Evolutionary conservation across 2,797 vertebrate species (phyloP).

Genomic region (Sternotherus odoratus): DNA sequence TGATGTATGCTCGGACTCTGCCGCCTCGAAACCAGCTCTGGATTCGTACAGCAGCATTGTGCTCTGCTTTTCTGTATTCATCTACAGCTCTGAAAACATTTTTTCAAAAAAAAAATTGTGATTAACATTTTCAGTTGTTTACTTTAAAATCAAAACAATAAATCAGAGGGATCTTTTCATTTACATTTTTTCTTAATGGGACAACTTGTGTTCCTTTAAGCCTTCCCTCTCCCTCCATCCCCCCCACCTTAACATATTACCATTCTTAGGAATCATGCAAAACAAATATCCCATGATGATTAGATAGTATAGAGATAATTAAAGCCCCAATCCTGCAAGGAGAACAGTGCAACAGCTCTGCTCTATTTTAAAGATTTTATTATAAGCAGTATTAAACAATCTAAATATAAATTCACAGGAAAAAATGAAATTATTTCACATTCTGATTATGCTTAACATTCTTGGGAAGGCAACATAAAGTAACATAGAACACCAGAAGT

Average conservation of each 20-base stretch:
- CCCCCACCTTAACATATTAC: background rate
- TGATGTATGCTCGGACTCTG: slow-evolving; percentile 85
- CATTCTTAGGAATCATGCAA: background rate
- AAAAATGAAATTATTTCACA: background rate
- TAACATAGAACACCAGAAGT: background rate
- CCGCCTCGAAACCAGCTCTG: slow-evolving; percentile 93
- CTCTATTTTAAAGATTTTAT: background rate
- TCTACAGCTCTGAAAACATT: slow-evolving; percentile 83
- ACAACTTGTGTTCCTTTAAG: background rate
- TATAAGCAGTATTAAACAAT: background rate
- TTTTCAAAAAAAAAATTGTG: slow-evolving; percentile 1
- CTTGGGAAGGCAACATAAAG: background rate
- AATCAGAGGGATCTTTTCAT: background rate
- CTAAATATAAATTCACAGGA: background rate
- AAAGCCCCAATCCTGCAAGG: background rate
- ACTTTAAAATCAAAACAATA: slow-evolving; percentile 37
- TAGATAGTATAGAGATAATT: background rate
- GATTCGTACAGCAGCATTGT: slow-evolving; percentile 85
- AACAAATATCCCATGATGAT: background rate
- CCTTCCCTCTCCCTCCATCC: background rate
- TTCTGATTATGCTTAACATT: background rate
- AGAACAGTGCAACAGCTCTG: background rate
- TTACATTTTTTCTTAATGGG: background rate
- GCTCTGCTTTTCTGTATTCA: slow-evolving; percentile 80
- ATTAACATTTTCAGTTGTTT: slow-evolving; percentile 25